Conservation (phyloP, 2,888 invertebrate species). For the Troglohyphantes excavatus region DNA sequence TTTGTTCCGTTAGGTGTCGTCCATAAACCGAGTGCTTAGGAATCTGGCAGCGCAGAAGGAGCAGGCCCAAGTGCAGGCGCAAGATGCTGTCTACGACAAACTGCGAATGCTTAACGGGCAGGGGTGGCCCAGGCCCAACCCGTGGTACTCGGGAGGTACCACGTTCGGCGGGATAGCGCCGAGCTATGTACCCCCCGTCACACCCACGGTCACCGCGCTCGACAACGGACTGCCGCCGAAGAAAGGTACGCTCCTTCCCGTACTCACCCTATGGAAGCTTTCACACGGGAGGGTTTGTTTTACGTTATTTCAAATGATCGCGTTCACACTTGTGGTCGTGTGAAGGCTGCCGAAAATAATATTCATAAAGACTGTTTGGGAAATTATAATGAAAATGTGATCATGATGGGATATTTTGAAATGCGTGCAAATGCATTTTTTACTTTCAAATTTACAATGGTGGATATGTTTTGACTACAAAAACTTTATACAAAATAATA, state of each 20-base stretch:
- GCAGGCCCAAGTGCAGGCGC: constrained; percentile 84
- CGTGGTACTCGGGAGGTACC: constrained; percentile 80
- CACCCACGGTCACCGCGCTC: constrained; percentile 63
- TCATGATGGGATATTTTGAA: no score
- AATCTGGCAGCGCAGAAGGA: constrained; percentile 98
- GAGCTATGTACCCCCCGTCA: constrained; percentile 79
- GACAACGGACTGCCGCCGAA: constrained; percentile 76
- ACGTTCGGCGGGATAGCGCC: constrained; percentile 80
- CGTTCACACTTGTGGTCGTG: no score
- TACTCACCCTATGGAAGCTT: no score
- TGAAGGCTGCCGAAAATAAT: no score
- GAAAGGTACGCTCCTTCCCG: constrained; percentile 71
- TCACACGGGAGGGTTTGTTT: no score
- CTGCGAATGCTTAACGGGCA: constrained; percentile 83
- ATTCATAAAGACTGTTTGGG: no score
- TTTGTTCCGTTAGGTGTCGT: constrained; percentile 89
- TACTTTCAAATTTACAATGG: no score
- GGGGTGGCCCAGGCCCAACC: constrained; percentile 80
- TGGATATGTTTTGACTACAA: no score
- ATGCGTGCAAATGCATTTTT: no score
- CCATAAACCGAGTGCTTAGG: constrained; percentile 97
- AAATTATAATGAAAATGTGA: no score
- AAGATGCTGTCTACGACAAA: constrained; percentile 83
- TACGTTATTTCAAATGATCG: no score
- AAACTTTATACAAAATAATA: no score